A percentile compares a stretch with the other conserved stretches of the same genome.
These are phyloP conservation scores for Lamprologus sp. DNA, from an alignment of 2,113 vertebrate species.

Conservation along the genomic window DNA sequence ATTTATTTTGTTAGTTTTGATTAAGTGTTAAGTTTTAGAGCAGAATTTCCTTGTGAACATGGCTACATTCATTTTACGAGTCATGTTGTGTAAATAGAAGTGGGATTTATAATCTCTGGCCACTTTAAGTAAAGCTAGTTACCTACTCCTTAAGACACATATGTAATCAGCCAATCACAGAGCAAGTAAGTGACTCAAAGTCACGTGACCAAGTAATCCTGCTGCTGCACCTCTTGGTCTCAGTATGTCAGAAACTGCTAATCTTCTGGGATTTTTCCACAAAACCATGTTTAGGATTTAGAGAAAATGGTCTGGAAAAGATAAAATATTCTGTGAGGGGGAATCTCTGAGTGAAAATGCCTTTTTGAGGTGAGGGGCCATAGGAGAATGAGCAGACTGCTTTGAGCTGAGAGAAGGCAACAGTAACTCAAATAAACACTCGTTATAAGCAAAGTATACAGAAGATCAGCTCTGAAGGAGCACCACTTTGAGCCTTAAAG, in stretches of 20 bases:
- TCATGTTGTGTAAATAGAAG: background rate
- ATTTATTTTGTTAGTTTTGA: background rate
- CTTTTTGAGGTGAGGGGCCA: background rate
- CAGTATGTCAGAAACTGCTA: background rate
- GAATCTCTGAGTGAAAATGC: background rate
- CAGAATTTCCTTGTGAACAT: background rate
- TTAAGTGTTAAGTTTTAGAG: background rate
- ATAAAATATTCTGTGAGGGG: background rate
- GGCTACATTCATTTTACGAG: accelerated
- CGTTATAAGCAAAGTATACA: background rate
- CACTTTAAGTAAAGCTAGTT: background rate
- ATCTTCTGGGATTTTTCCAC: background rate
- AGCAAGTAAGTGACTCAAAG: background rate
- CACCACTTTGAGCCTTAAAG: background rate
- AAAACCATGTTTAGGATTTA: background rate
- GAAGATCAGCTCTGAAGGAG: background rate
- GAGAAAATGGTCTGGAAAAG: background rate
- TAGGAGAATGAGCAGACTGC: background rate
- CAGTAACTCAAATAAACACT: background rate
- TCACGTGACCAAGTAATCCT: background rate
- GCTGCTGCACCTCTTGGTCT: background rate
- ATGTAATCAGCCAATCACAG: background rate
- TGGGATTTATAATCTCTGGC: background rate
- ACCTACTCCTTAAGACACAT: background rate
- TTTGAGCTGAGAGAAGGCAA: background rate